phyloP scores from a whole-genome alignment of 2,113 vertebrate genomes.

The Cebidichthys violaceus region DNA sequence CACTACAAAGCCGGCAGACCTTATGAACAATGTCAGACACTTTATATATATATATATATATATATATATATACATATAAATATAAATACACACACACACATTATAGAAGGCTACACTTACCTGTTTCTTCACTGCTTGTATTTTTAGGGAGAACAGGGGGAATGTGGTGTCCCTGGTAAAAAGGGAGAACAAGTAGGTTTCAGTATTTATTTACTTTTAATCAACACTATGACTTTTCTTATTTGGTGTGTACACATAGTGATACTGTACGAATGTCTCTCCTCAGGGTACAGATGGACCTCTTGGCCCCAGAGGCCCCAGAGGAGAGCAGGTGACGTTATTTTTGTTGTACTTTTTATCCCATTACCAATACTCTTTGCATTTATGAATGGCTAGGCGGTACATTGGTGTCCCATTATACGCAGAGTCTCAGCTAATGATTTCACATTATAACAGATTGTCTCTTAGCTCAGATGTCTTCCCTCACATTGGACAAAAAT shows the following conservation, averaged over 20 bases:
- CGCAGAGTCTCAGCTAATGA: background rate
- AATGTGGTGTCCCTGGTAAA: slow-evolving; percentile 86
- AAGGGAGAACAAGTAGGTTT: slow-evolving; percentile 87
- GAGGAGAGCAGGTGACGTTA: slow-evolving; percentile 84
- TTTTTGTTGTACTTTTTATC: background rate
- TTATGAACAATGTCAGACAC: background rate
- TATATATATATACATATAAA: no score
- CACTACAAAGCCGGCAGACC: background rate
- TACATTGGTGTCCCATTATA: background rate
- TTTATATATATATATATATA: no score
- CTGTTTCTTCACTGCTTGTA: background rate
- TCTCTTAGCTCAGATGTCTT: no score
- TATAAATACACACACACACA: background rate
- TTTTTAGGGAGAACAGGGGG: slow-evolving; percentile 85
- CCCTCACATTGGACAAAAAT: background rate
- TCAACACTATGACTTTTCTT: background rate
- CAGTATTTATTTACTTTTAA: background rate
- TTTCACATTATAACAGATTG: background rate
- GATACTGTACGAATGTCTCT: slow-evolving; percentile 17
- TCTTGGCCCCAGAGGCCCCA: slow-evolving; percentile 81
- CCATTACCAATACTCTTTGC: background rate
- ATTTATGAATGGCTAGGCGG: background rate
- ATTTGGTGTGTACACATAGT: background rate
- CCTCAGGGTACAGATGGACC: slow-evolving; percentile 78
- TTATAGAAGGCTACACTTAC: background rate